Conservation (phyloP, 2,113 vertebrate species). For the Gracilinanus agilis region DNA sequence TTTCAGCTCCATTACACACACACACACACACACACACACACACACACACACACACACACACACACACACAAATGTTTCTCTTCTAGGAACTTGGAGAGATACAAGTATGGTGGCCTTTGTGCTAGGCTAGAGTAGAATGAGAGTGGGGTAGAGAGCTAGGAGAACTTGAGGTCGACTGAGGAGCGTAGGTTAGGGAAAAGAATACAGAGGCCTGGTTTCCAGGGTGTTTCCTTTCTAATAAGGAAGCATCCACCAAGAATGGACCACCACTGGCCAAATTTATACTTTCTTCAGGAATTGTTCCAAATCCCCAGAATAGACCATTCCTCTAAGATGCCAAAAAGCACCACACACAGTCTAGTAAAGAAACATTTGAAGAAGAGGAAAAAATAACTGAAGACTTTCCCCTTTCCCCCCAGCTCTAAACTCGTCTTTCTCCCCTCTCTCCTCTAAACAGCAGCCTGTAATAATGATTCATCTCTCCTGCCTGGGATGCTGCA, state of each 20-base stretch:
- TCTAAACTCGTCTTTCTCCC: neutral
- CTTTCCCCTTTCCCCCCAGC: conserved; percentile 26
- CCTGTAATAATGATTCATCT: conserved; percentile 54
- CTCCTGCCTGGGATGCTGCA: conserved; percentile 44
- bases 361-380: conserved; percentile 48
- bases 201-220: neutral
- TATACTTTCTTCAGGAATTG: conserved; percentile 48
- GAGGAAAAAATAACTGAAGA: neutral
- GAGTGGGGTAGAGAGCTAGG: neutral
- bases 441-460: conserved; percentile 62
- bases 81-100: neutral
- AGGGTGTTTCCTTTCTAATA: neutral
- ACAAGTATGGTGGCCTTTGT: neutral
- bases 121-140: neutral
- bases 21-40: no score
- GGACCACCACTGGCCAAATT: conserved; percentile 37
- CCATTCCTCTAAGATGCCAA: neutral
- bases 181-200: neutral
- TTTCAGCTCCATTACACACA: neutral
- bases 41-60: no score
- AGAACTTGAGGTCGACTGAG: neutral
- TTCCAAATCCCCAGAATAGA: neutral
- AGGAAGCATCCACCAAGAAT: neutral
- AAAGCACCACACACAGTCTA: conserved; percentile 18
- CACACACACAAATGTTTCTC: neutral